Conservation (phyloP, 2,113 vertebrate genomes). For the Grus americana region DNA sequence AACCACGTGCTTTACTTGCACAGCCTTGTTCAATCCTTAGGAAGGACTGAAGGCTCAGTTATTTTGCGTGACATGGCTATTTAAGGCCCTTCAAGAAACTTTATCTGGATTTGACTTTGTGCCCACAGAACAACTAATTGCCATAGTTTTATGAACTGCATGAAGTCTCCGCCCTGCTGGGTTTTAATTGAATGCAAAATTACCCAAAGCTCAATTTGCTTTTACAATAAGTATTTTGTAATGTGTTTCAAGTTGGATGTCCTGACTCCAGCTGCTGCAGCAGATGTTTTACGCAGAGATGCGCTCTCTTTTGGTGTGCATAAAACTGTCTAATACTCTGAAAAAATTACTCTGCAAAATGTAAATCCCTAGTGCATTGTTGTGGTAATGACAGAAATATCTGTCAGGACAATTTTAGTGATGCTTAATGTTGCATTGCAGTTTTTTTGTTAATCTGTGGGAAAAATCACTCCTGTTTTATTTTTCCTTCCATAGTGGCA, state of each 20-base stretch:
- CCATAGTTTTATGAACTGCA: not conserved
- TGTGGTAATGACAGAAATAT: not conserved
- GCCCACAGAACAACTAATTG: not conserved
- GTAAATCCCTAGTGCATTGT: not conserved
- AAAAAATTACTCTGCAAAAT: not conserved
- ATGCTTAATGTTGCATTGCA: not conserved
- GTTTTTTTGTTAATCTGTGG: not conserved
- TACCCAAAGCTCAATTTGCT: not conserved
- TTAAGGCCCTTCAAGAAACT: not conserved
- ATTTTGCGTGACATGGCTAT: not conserved
- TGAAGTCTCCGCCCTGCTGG: not conserved
- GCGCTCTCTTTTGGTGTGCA: not conserved
- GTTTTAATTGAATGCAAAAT: slow-evolving; percentile 6
- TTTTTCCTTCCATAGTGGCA: not conserved
- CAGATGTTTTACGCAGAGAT: not conserved
- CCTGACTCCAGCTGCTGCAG: not conserved
- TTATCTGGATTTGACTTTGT: not conserved
- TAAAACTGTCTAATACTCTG: not conserved
- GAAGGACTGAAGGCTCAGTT: not conserved
- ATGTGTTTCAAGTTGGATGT: not conserved
- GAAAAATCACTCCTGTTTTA: not conserved
- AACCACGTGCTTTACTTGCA: not conserved
- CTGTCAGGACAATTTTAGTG: not conserved
- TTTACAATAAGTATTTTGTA: not conserved
- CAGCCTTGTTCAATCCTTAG: not conserved